Conservation (phyloP, 2,113 vertebrate species). For the Pelvicachromis taeniatus region DNA sequence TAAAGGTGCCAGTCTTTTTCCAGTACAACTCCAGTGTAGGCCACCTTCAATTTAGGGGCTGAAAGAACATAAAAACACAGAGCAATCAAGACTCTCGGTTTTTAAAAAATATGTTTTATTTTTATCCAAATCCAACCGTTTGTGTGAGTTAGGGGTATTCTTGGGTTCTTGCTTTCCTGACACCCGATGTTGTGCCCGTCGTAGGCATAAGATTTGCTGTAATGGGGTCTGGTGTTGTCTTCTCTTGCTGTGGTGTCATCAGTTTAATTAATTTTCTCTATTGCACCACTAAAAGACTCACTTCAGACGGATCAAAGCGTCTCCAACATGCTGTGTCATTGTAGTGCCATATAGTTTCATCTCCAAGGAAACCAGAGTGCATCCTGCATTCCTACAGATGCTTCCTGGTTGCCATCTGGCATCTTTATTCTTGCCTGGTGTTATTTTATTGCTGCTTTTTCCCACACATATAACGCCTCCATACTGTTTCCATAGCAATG, state of each 20-base stretch:
- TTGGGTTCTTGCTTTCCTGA: neutral
- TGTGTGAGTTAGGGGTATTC: neutral
- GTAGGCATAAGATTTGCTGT: neutral
- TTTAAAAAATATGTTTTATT: neutral
- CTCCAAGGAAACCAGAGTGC: slow-evolving; percentile 11
- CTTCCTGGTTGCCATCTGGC: slow-evolving; percentile 51
- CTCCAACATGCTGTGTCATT: neutral
- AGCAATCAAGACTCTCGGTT: neutral
- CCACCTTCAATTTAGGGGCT: neutral
- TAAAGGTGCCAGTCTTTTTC: neutral
- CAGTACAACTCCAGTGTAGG: neutral
- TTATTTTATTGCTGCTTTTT: slow-evolving; percentile 57
- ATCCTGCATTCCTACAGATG: slow-evolving; percentile 43
- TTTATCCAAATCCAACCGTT: neutral
- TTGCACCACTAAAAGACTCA: neutral
- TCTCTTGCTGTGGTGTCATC: neutral
- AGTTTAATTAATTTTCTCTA: neutral
- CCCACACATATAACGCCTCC: slow-evolving; percentile 65
- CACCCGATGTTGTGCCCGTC: neutral
- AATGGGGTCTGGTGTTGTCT: neutral
- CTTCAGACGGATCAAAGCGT: neutral
- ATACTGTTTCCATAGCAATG: slow-evolving; percentile 71
- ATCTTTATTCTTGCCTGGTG: slow-evolving; percentile 44
- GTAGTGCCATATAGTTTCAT: neutral
- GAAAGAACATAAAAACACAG: neutral